Percentiles rank a stretch among this genome's conserved stretches.
phyloP scores from a whole-genome alignment of 2,797 vertebrate species.

The Adrianichthys oophorus region DNA sequence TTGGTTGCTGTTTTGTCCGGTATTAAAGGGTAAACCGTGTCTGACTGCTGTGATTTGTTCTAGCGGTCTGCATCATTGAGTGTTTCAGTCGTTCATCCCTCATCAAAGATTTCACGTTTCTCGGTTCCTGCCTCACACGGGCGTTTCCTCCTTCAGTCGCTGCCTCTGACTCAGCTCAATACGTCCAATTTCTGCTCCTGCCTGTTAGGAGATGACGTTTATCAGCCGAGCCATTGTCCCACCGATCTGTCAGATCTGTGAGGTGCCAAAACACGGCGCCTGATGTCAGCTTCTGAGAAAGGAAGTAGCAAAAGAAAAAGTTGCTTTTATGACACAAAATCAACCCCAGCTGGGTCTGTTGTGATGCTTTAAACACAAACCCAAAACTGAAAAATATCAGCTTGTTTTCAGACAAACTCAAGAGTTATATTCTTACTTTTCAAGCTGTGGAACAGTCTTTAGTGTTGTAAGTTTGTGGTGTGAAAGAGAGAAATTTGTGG shows the following conservation, averaged over 20 bases:
- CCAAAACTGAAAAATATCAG: no score
- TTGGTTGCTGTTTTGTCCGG: no score
- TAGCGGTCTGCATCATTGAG: no score
- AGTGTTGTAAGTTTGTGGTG: no score
- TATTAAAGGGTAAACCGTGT: no score
- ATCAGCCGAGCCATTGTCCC: conserved; percentile 51
- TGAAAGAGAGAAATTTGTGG: no score
- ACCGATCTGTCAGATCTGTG: conserved; percentile 62
- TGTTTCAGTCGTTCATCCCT: no score
- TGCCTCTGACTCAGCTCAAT: conserved; percentile 3
- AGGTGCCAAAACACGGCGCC: conserved; percentile 35
- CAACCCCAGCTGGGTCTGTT: conserved; percentile 37
- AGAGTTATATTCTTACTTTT: no score
- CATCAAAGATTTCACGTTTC: no score
- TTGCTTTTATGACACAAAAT: conserved; percentile 41
- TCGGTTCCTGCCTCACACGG: conserved; percentile 10
- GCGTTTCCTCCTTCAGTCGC: conserved; percentile 24
- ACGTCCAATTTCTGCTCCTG: not conserved
- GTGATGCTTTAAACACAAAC: not conserved
- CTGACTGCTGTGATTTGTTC: no score
- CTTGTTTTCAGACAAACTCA: no score
- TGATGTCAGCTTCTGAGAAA: conserved; percentile 56
- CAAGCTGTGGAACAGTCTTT: no score
- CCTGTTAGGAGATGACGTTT: conserved; percentile 58
- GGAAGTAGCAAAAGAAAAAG: conserved; percentile 39